Percentiles rank a stretch among this genome's conserved stretches.
Conservation (phyloP, 2,797 vertebrate genomes). For the Orientallactaga sibirica region DNA sequence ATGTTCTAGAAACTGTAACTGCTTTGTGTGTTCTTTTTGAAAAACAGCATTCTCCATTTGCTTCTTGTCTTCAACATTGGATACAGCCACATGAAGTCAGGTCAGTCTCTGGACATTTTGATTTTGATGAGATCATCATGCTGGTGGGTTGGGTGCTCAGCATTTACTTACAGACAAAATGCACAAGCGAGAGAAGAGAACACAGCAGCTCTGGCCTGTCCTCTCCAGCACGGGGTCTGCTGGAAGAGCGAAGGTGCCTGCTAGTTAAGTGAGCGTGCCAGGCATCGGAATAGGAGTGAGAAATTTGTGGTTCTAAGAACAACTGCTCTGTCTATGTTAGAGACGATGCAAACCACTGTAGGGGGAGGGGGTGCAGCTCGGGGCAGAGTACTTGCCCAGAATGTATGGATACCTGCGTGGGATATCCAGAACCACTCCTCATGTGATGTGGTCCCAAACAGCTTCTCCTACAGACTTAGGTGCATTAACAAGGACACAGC, state of each 20-base stretch:
- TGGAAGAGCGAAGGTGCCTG: too few relatives aligned
- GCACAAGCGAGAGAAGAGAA: too few relatives aligned
- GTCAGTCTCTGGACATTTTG: rapidly evolving
- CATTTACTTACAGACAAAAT: not conserved
- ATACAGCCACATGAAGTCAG: not conserved
- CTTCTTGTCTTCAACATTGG: too few relatives aligned
- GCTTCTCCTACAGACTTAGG: not conserved
- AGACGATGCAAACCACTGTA: too few relatives aligned
- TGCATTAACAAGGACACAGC: not conserved
- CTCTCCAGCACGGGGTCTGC: too few relatives aligned
- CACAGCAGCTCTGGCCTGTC: too few relatives aligned
- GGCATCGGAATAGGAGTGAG: too few relatives aligned
- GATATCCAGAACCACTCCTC: rapidly evolving
- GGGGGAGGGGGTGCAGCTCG: too few relatives aligned
- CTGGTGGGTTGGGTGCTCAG: not conserved
- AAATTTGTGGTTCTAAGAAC: too few relatives aligned
- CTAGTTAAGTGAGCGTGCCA: too few relatives aligned
- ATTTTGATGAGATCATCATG: rapidly evolving
- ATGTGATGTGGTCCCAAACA: not conserved
- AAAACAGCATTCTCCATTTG: not conserved
- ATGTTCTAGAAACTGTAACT: not conserved
- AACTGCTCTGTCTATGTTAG: too few relatives aligned
- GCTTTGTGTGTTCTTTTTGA: not conserved
- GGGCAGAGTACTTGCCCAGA: not conserved
- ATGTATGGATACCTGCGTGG: not conserved